A percentile compares a stretch with the other conserved stretches of the same genome.
Evolutionary conservation across 2,797 vertebrate species (phyloP).

Genomic region (Dromococcyx pavoninus): DNA sequence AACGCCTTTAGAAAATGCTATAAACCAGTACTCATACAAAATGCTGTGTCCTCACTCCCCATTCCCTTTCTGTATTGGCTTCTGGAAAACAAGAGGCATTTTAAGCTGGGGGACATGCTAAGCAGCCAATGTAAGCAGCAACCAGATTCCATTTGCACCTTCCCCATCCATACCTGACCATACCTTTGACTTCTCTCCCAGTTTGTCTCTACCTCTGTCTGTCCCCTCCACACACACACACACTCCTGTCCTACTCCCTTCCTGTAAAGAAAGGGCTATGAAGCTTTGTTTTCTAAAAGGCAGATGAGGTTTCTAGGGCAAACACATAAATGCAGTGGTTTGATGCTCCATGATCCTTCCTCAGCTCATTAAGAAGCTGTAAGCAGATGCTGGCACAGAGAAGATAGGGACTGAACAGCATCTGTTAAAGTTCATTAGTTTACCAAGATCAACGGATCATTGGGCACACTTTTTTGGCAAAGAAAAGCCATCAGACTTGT

Average conservation of each 20-base stretch:
- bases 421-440: slow-evolving; percentile 61
- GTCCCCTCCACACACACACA: background rate
- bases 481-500: slow-evolving; percentile 15
- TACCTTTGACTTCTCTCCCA: background rate
- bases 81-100: background rate
- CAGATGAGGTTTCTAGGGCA: background rate
- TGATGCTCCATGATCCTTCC: background rate
- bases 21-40: background rate
- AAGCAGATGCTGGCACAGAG: slow-evolving; percentile 20
- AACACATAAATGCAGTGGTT: background rate
- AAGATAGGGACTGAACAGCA: background rate
- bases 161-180: background rate
- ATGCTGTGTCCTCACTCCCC: background rate
- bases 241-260: background rate
- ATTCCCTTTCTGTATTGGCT: background rate
- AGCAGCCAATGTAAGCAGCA: fast-evolving
- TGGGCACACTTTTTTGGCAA: slow-evolving; percentile 29
- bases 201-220: background rate
- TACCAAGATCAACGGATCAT: slow-evolving; percentile 40
- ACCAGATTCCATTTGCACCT: background rate
- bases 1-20: background rate
- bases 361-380: slow-evolving; percentile 10
- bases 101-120: background rate
- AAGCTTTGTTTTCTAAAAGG: background rate
- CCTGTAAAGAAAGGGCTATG: background rate